Percentiles rank a stretch among this genome's conserved stretches.
Conservation (phyloP, 1,140 invertebrate genomes). For the fruit fly (Drosophila melanogaster) region Release_6_plus_ISO1_MT NT_037436.4:18796001-18796500, state of each 20-base stretch:
- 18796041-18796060: conserved; percentile 65
- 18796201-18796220: conserved; percentile 69
- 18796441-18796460: neutral
- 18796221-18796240: conserved; percentile 1
- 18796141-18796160: conserved; percentile 4
- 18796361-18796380: conserved; percentile 26
- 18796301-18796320: conserved; percentile 10
- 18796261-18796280: conserved; percentile 1
- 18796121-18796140: conserved; percentile 24
- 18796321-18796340: conserved; percentile 26
- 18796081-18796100: conserved; percentile 48
- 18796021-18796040: conserved; percentile 67
- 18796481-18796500: no score
- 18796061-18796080: conserved; percentile 28
- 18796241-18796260: conserved; percentile 22
- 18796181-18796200: conserved; percentile 44
- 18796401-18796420: conserved; percentile 31
- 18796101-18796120: conserved; percentile 48
- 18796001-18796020: conserved; percentile 69
- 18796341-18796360: conserved; percentile 36
- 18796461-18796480: neutral
- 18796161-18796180: neutral
- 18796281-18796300: conserved; percentile 8
- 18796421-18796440: conserved; percentile 28
- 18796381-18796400: conserved; percentile 59